Evolutionary conservation across 1,140 invertebrate genomes (phyloP), one percentile per base, ranked within the genome.

Genomic region (Scaptomyza montana): DNA sequence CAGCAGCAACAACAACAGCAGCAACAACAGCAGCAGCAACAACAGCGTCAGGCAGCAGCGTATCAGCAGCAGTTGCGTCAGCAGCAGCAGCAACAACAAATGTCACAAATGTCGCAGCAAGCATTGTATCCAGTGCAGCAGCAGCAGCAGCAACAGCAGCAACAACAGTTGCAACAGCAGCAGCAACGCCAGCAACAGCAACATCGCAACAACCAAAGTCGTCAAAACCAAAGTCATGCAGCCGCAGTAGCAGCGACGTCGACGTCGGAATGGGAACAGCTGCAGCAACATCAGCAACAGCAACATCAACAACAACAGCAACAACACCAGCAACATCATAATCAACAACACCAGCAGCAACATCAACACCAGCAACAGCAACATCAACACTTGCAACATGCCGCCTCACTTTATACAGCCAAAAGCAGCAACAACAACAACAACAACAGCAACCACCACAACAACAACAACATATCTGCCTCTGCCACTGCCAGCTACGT

Each of bases 71-170:
- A 82, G 36, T 71, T 81, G 53, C 90, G 90, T 8, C 90, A 92
- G 53, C 70, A 72, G 36, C 87, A 84, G 50, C 89, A 91, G 16
- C 90, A 92, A 54, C 89, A 92, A 49, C 91, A 92, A 74, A 92
- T 92, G 91, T 92, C 91, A 70, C 91, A 92, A 75, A 91, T 92
- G 90, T 92, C 91, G 53, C 91, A 92, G 70, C 91, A 92, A 59
- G 91, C 91, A 10, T 82, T 91, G 60, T 92, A 92, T 78, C 91
- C 91, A 39, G 79, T 90, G 68, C 92, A 91, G 53, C 92, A 84
- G 68, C 92, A 90, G 49, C 92, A 85, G 28, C 71, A 80, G 21
- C 74, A 77, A 25, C 77, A 80, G 33, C 78, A 73, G 60, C 89
- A 68, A 12, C 80, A 78, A 12, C 81, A 78, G 1, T 82, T 80